Evolutionary conservation across 2,888 invertebrate genomes (phyloP).

Genomic region (Ormyrus thymus): DNA sequence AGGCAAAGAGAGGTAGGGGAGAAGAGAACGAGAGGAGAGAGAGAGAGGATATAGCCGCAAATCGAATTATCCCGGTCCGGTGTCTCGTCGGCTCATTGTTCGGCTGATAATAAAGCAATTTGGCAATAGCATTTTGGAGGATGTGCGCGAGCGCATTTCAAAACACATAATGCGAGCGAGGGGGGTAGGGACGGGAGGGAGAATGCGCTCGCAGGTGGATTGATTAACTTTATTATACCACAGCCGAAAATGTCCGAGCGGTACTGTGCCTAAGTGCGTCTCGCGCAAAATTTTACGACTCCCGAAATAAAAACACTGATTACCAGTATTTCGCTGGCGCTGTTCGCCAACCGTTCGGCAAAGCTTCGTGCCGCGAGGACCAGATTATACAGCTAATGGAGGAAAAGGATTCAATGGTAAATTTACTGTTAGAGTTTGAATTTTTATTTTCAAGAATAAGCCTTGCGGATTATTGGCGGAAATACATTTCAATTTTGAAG

Average conservation of each 20-base stretch:
- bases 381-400: too few relatives aligned
- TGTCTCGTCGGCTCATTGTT: slow-evolving; percentile 53
- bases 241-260: neutral
- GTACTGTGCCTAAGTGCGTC: too few relatives aligned
- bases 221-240: slow-evolving; percentile 49
- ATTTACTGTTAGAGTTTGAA: too few relatives aligned
- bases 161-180: slow-evolving; percentile 33
- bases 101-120: slow-evolving; percentile 53
- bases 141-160: slow-evolving; percentile 18
- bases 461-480: too few relatives aligned
- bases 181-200: slow-evolving; percentile 10
- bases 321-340: neutral
- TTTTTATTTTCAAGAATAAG: too few relatives aligned
- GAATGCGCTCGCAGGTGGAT: slow-evolving; percentile 27
- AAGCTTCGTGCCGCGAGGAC: too few relatives aligned
- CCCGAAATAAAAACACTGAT: too few relatives aligned
- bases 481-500: too few relatives aligned
- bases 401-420: too few relatives aligned
- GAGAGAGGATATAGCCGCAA: slow-evolving; percentile 37
- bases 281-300: too few relatives aligned
- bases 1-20: neutral
- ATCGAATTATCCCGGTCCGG: slow-evolving; percentile 49
- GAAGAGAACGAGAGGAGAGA: slow-evolving; percentile 11
- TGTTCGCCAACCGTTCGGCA: too few relatives aligned
- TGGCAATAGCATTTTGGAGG: slow-evolving; percentile 45